These are phyloP conservation scores for Rapana venosa DNA, from an alignment of 2,888 invertebrate species.

Conservation along the genomic window DNA sequence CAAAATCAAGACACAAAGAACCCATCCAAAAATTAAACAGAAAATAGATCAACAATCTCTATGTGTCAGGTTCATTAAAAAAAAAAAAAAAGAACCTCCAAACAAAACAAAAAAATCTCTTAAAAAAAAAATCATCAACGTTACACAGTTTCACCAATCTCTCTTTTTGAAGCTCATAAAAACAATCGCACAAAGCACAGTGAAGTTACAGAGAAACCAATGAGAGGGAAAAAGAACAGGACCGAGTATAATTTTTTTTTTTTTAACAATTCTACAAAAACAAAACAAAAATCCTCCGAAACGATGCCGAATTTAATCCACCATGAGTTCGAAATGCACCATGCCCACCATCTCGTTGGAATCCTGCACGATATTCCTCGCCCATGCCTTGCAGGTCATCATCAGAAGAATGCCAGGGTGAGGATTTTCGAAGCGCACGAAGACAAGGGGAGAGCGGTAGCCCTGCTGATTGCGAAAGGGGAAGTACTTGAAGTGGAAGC, in stretches of 20 bases:
- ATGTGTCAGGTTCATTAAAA: too few relatives aligned
- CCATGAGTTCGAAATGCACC: slow-evolving; percentile 96
- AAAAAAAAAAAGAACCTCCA: background rate
- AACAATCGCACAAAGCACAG: too few relatives aligned
- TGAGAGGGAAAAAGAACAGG: too few relatives aligned
- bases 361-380: slow-evolving; percentile 84
- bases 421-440: slow-evolving; percentile 78
- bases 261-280: too few relatives aligned
- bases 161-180: too few relatives aligned
- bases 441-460: slow-evolving; percentile 79
- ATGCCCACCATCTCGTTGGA: slow-evolving; percentile 92
- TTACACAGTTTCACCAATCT: too few relatives aligned
- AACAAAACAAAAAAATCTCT: background rate
- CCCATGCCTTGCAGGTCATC: slow-evolving; percentile 80
- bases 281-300: too few relatives aligned
- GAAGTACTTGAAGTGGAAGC: slow-evolving; percentile 83
- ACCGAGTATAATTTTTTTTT: too few relatives aligned
- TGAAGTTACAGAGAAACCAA: too few relatives aligned
- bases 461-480: slow-evolving; percentile 79
- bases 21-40: too few relatives aligned
- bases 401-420: slow-evolving; percentile 78
- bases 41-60: too few relatives aligned
- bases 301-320: slow-evolving; percentile 84
- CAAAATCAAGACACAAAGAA: too few relatives aligned
- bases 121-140: background rate